Evolutionary conservation across 2,113 vertebrate species (phyloP).

Genomic region (Sapayoa aenigma): DNA sequence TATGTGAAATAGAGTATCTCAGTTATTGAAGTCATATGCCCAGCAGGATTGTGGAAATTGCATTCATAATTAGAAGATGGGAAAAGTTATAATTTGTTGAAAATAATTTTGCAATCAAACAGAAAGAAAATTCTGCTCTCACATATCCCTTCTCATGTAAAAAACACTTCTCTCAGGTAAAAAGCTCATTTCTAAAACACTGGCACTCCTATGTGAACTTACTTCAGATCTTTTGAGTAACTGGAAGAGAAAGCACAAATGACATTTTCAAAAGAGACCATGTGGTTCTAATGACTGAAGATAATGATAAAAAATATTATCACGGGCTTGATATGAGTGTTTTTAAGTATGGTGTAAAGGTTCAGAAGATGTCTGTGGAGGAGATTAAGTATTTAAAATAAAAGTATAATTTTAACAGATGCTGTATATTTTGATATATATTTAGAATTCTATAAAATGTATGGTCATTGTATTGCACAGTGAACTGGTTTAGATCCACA

Average conservation of each 20-base stretch:
- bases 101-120: not conserved
- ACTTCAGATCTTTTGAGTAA: not conserved
- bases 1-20: not conserved
- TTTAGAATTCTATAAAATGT: not conserved
- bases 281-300: not conserved
- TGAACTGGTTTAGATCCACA: not conserved
- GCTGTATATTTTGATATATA: not conserved
- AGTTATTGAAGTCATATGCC: not conserved
- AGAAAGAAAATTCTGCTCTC: not conserved
- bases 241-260: not conserved
- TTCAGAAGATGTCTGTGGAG: not conserved
- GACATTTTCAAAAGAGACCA: not conserved
- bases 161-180: no score
- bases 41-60: not conserved
- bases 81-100: not conserved
- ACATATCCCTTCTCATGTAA: not conserved
- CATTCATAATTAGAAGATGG: not conserved
- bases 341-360: not conserved
- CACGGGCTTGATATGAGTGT: rapidly evolving
- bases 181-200: not conserved
- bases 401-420: not conserved
- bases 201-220: not conserved
- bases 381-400: not conserved
- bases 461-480: not conserved
- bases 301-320: not conserved